Percentiles rank a stretch among this genome's conserved stretches.
These are phyloP conservation scores for Acanthococcus lagerstroemiae DNA, from an alignment of 2,888 invertebrate species.

Conservation along the genomic window DNA sequence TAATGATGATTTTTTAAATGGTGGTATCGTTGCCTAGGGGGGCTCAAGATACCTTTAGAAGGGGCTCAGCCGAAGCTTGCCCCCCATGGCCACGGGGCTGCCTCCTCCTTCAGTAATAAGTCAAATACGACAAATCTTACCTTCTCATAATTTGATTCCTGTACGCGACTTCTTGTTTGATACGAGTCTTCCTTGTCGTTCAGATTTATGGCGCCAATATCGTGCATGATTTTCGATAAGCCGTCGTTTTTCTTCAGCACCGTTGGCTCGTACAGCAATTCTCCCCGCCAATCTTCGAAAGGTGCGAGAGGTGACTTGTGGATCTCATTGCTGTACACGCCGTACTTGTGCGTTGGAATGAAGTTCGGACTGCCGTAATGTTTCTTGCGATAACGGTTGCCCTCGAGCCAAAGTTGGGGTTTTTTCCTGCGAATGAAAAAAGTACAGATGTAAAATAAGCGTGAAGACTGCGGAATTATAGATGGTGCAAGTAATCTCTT, in stretches of 20 bases:
- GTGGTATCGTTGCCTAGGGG: too few species aligned
- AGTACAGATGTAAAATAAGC: too few species aligned
- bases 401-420: slow-evolving; percentile 18
- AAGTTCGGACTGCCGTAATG: slow-evolving; percentile 16
- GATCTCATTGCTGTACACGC: slow-evolving; percentile 13
- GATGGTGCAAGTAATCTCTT: too few species aligned
- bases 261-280: slow-evolving; percentile 17
- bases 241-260: slow-evolving; percentile 2
- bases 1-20: too few species aligned
- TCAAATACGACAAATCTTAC: too few species aligned
- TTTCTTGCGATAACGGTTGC: slow-evolving; percentile 12
- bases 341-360: slow-evolving; percentile 16
- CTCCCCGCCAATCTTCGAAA: not conserved
- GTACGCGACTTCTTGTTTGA: not conserved
- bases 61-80: too few species aligned
- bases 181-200: slow-evolving; percentile 3
- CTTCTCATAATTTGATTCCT: slow-evolving; percentile 5
- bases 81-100: too few species aligned
- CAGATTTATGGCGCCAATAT: slow-evolving; percentile 12
- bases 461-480: too few species aligned
- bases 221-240: slow-evolving; percentile 5
- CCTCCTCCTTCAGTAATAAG: too few species aligned
- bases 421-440: slow-evolving; percentile 8
- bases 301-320: not conserved
- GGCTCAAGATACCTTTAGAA: too few species aligned